These are phyloP conservation scores for Gymnosoma rotundatum DNA, from an alignment of 2,888 invertebrate genomes.

Conservation along the genomic window DNA sequence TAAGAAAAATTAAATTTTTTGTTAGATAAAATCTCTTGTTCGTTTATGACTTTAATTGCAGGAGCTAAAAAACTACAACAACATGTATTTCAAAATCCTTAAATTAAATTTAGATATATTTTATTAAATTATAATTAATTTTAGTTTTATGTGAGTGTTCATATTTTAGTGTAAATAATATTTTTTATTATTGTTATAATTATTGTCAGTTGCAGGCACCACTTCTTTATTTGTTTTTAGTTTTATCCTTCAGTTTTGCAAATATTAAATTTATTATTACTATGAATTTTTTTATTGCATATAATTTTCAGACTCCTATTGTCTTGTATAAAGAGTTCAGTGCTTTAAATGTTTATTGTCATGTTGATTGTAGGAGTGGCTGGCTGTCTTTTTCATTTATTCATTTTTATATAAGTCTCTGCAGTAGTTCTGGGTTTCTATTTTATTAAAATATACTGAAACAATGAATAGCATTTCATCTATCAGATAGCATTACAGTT, in stretches of 20 bases:
- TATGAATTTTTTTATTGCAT: slow-evolving; percentile 14
- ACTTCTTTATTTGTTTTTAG: neutral
- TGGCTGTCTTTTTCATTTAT: slow-evolving; percentile 26
- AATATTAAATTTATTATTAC: slow-evolving; percentile 34
- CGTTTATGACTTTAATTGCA: neutral
- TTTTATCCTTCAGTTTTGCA: slow-evolving; percentile 3
- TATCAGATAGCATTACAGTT: neutral
- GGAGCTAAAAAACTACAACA: neutral
- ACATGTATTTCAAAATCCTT: neutral
- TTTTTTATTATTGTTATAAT: slow-evolving; percentile 10
- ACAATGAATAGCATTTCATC: neutral
- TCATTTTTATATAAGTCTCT: slow-evolving; percentile 28
- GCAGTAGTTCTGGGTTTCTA: slow-evolving; percentile 2
- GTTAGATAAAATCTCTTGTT: too few relatives aligned
- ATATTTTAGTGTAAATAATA: slow-evolving; percentile 10
- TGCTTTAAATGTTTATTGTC: neutral
- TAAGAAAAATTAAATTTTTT: too few relatives aligned
- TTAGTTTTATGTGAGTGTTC: neutral
- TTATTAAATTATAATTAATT: neutral
- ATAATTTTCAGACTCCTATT: slow-evolving; percentile 33
- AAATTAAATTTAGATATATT: too few relatives aligned
- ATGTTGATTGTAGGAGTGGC: slow-evolving; percentile 29
- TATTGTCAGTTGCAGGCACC: slow-evolving; percentile 41
- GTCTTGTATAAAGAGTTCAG: slow-evolving; percentile 14
- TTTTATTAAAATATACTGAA: slow-evolving; percentile 6